Base-by-base conservation (phyloP, 2,113 vertebrate species). In the Camelus dromedarius region DNA sequence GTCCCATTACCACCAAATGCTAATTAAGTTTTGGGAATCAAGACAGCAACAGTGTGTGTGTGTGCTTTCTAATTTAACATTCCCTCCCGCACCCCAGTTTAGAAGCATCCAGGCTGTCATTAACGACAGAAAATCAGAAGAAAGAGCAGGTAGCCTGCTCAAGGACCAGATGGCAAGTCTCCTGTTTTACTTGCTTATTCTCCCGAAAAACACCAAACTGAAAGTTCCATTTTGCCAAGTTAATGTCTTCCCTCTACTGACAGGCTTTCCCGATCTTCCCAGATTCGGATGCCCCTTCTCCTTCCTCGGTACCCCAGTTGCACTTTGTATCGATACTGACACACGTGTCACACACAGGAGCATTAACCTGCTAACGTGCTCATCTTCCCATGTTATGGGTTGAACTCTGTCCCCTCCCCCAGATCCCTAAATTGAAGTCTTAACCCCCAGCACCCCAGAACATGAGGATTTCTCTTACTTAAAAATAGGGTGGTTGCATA, bases 291-390 rank as follows among this genome's bases (percentile, higher is more conserved):
- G 4, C 26, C 38, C 38, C 26, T 26, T 73, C 19, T 4, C 16
- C 14, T 60, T 69, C 54, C 56, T 20, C 35, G 5, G 20, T 0
- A 35, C 50, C 64, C 54, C 4, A 18, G 50, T 13, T 35, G 35
- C 24, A 26, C 60, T 66, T 80, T 5, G 3, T 8, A 50, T 26
- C 56, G 6, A 15, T 66, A 62, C 26, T 11, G 5, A 38, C 8
- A 3, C 12, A 3, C 5, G 0, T 19, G 9, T 32, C 64, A 32
- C 35, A 30, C 4, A 32, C 6, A n/a, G 11, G 0, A 20, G 18
- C 48, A 16, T 13, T 13, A 15, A 6, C 12, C 19, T n/a, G 50
- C 54, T 14, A 22, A 24, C 42, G 28, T 28, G 13, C 52, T n/a
- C 42, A 26, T 8, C 66, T 77, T 38, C 22, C 24, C 91, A 35